phyloP scores from a whole-genome alignment of 2,888 invertebrate genomes.

The Cheilosia vulpina region DNA sequence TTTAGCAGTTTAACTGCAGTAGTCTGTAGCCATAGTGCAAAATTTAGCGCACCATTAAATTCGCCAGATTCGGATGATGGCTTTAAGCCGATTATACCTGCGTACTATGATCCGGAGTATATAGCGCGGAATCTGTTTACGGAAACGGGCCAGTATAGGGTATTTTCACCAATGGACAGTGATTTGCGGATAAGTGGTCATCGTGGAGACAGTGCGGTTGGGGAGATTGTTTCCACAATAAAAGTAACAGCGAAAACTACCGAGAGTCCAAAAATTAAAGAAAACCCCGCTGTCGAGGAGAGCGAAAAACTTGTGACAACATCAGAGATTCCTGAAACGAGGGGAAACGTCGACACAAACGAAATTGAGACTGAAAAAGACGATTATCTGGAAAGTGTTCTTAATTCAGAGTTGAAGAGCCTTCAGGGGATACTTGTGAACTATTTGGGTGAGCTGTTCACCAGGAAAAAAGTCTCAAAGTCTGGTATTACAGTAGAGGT shows the following conservation, averaged over 20 bases:
- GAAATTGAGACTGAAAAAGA: not conserved
- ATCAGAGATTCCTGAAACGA: not conserved
- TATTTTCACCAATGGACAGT: constrained; percentile 80
- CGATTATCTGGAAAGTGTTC: constrained; percentile 14
- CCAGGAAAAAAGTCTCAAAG: constrained; percentile 27
- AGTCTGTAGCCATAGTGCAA: constrained; percentile 69
- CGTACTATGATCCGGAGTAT: constrained; percentile 78
- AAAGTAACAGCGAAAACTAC: not conserved
- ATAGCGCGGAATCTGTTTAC: constrained; percentile 81
- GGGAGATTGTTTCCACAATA: not conserved
- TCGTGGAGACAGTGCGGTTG: not conserved
- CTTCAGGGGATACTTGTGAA: constrained; percentile 80
- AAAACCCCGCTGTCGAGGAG: no score
- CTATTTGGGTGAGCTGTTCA: constrained; percentile 77
- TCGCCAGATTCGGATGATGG: constrained; percentile 76
- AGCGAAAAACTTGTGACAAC: not conserved
- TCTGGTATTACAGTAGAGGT: constrained; percentile 79
- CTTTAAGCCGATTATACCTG: constrained; percentile 80
- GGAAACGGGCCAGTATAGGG: constrained; percentile 80
- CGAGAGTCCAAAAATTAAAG: not conserved
- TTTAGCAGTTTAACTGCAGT: constrained; percentile 57
- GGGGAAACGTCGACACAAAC: not conserved
- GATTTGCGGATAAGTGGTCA: constrained; percentile 77
- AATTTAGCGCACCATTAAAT: constrained; percentile 64
- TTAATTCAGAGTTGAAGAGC: constrained; percentile 77